Evolutionary conservation across 2,888 invertebrate species (phyloP).

Genomic region (Andrena trimmerana): DNA sequence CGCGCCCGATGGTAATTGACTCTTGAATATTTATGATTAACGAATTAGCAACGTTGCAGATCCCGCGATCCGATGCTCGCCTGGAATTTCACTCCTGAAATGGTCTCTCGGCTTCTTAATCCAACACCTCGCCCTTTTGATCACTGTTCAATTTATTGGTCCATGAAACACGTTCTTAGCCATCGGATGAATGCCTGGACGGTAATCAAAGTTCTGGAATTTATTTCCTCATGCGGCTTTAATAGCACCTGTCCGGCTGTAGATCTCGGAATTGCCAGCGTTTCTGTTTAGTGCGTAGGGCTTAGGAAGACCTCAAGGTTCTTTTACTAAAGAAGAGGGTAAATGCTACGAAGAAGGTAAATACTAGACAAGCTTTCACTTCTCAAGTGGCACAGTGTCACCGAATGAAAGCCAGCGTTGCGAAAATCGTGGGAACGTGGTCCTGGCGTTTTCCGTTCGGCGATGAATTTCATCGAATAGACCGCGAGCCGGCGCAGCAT

Average conservation of each 20-base stretch:
- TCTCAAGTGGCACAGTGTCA: too few species aligned
- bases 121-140: slow-evolving; percentile 10
- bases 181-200: neutral
- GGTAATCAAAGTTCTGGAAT: neutral
- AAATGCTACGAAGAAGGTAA: too few species aligned
- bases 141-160: slow-evolving; percentile 9
- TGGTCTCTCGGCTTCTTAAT: slow-evolving; percentile 18
- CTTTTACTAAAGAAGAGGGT: too few species aligned
- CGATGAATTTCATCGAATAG: neutral
- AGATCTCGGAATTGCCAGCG: too few species aligned
- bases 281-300: too few species aligned
- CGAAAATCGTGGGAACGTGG: neutral
- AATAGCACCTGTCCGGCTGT: too few species aligned
- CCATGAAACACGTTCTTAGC: neutral
- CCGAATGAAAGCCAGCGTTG: too few species aligned
- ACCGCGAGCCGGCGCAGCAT: slow-evolving; percentile 55
- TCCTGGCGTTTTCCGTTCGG: neutral
- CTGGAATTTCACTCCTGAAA: slow-evolving; percentile 17
- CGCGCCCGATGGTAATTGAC: slow-evolving; percentile 72
- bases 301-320: too few species aligned
- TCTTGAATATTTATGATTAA: slow-evolving; percentile 79
- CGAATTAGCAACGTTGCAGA: slow-evolving; percentile 61
- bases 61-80: slow-evolving; percentile 45
- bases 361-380: too few species aligned
- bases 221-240: too few species aligned